Base-by-base conservation (phyloP, 2,888 invertebrate genomes). In the Drosophila vallismaia region DNA sequence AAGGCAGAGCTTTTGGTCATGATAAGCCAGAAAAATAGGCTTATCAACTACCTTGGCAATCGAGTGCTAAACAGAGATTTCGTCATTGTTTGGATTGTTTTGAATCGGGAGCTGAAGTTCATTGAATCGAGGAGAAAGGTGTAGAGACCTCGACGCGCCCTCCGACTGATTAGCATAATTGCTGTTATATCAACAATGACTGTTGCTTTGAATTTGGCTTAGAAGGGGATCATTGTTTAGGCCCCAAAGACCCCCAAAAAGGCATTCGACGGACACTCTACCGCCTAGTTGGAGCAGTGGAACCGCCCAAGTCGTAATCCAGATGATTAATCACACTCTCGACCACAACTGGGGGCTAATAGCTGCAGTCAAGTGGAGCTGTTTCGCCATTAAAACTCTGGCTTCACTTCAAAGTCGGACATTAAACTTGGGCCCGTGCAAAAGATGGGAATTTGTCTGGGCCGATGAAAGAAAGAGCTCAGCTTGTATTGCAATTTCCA, bases 81-180 rank as follows among this genome's bases (percentile, higher is more conserved):
- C 67, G 49, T 66, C 53, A 67, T 54, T 56, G 62, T 44, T 42
- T n/a, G 19, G 40, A 10, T 26, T 7, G 26, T 12, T 44, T 19
- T 19, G 44, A 10, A 8, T 31, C 19, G 10, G 49, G 10, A 14
- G 46, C 6, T 28, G 36, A 51, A 40, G 60, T 74, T 73, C 69
- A 71, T 72, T 71, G 71, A 71, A 72, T 66, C 52, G 8, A 10
- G 45, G 86, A 86, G 86, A 79, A 79, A 77, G 75, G 86, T 53
- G 82, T 31, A 75, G 59, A 75, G 72, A 73, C 75, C 80, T 82
- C 70, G 66, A 49, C 33, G 52, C 53, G 57, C 38, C 62, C 53
- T 49, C 62, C 28, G 36, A 10, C 66, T 82, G 80, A 81, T 86
- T 81, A 79, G 77, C 80, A 81, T 81, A 86, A 86, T 86, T 86